Conservation (phyloP, 2,888 invertebrate genomes). For the Tetragonisca angustula region DNA sequence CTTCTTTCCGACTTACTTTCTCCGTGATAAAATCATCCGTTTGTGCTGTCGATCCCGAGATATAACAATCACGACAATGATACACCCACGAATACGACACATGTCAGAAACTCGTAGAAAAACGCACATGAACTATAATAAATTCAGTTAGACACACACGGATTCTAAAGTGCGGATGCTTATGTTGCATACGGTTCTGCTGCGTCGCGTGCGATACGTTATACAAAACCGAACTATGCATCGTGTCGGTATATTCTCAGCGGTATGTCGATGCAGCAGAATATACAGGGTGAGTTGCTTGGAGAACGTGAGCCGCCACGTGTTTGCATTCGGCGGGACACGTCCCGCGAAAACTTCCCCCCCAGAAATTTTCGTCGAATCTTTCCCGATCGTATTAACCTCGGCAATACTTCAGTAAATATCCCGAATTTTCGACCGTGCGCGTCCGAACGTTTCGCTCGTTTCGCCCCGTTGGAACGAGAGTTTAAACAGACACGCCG, state of each 20-base stretch:
- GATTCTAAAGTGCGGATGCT: constrained; percentile 43
- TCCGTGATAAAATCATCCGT: too few relatives aligned
- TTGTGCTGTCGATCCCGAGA: too few relatives aligned
- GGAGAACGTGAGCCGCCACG: constrained; percentile 36
- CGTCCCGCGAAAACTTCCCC: constrained; percentile 18
- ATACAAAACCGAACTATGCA: constrained; percentile 55
- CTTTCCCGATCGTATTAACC: background rate
- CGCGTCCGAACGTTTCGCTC: background rate
- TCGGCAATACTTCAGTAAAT: constrained; percentile 7
- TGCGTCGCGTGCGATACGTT: constrained; percentile 38
- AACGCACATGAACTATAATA: background rate
- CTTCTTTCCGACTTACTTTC: too few relatives aligned
- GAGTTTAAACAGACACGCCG: background rate
- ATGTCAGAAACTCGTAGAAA: background rate
- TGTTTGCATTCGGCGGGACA: constrained; percentile 38
- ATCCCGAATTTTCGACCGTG: background rate
- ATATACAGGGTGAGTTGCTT: constrained; percentile 46
- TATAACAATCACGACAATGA: too few relatives aligned
- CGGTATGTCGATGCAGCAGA: constrained; percentile 54
- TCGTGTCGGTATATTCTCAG: constrained; percentile 56
- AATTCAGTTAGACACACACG: constrained; percentile 28
- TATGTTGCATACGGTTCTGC: constrained; percentile 24
- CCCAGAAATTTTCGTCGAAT: constrained; percentile 28
- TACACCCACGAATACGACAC: background rate
- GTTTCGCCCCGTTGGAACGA: constrained; percentile 6